These are phyloP conservation scores for Narcine bancroftii DNA, from an alignment of 2,113 vertebrate species.

Conservation along the genomic window DNA sequence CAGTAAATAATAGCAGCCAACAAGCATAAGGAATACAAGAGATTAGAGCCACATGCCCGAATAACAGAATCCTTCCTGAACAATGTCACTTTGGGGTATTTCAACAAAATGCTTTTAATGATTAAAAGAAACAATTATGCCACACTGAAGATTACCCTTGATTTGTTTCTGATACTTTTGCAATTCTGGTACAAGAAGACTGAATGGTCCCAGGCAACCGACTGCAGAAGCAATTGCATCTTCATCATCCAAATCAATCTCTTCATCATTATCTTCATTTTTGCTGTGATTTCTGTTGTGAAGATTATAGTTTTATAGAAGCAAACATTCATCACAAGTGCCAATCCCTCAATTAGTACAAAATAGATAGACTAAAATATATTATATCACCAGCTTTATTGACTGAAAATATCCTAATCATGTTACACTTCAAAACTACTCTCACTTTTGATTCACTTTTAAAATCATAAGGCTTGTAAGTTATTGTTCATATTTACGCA, in stretches of 20 bases:
- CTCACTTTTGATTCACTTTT: neutral
- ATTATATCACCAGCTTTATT: neutral
- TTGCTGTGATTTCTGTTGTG: conserved; percentile 59
- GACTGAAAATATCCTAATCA: neutral
- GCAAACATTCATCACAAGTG: neutral
- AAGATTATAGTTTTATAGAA: too few species aligned
- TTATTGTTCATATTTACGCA: neutral
- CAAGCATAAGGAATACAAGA: neutral
- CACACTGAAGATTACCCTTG: conserved; percentile 64
- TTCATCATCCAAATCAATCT: conserved; percentile 82
- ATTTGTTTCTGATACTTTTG: conserved; percentile 85
- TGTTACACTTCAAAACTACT: neutral
- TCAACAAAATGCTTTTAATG: neutral
- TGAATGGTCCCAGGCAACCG: conserved; percentile 86
- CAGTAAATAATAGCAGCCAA: neutral
- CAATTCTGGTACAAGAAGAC: conserved; percentile 80
- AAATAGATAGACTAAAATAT: neutral
- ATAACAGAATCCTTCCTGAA: neutral
- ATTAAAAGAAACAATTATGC: neutral
- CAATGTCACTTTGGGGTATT: neutral
- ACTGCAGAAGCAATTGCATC: conserved; percentile 74
- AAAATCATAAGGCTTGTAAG: neutral
- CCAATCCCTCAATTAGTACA: neutral
- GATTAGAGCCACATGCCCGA: neutral
- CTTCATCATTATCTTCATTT: conserved; percentile 84